Base-by-base conservation (phyloP, 1,140 invertebrate genomes). In the Eumeta japonica region DNA sequence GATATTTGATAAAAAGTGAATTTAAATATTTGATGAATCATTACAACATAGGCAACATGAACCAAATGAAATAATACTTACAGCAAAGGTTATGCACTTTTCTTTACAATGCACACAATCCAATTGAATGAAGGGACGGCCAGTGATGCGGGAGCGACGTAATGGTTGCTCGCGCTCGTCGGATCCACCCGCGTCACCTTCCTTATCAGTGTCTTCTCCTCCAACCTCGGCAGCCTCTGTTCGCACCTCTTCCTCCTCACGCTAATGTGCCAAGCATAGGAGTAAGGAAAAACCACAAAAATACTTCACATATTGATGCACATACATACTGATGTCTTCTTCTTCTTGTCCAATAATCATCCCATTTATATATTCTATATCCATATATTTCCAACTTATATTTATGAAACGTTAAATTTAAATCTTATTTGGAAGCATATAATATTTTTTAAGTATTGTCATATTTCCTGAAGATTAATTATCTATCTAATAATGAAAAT, bases 21-120 rank as follows among this genome's bases (percentile, higher is more conserved):
- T n/a, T n/a, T n/a, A n/a, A n/a, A n/a, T n/a, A n/a, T n/a, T n/a
- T n/a, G n/a, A n/a, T n/a, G n/a, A n/a, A n/a, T n/a, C n/a, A n/a
- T n/a, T n/a, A n/a, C n/a, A n/a, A n/a, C 20, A 24, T 24, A 24
- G 5, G 5, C 5, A 24, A 24, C n/a, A 24, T 24, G n/a, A 24
- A 24, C n/a, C 20, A 28, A 33, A 37, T 12, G 31, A 10, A 42
- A 32, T 10, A 37, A 29, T 28, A 58, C 63, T 62, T 44, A 83
- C 82, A 52, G 81, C 83, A 51, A 88, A 89, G 9, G 86, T 89
- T 2, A 83, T 70, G 51, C 81, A 87, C 48, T 83, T 83, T 46
- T 83, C 80, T 35, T 79, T 76, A 52, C 88, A 90, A 54, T 89
- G 87, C 1, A 86, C 83, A 57, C 88, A 90, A 16, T 77, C 78